Evolutionary conservation across 2,113 vertebrate species (phyloP), one percentile per base, ranked within the genome.

Genomic region (Phrynosoma blainvillii): DNA sequence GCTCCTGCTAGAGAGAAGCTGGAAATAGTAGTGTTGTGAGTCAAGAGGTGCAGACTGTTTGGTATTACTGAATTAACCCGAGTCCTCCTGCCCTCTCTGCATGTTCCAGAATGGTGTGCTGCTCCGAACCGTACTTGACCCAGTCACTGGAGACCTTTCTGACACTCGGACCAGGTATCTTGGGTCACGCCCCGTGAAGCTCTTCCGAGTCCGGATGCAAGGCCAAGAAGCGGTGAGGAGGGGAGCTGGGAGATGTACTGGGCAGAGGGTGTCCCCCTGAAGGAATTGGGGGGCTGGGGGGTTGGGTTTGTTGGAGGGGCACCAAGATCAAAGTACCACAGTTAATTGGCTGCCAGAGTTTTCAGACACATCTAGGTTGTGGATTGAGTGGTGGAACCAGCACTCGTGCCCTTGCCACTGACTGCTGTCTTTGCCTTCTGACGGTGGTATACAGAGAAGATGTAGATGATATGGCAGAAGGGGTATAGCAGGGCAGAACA

Each of bases 191-290:
- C 99, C 99, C 0, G 99, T 99, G 93, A 99, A 99, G 79, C 98
- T 99, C 84, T 99, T 99, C 92, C 96, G 99, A 81, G 99, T 99
- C 90, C 95, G 98, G 86, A 99, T 99, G 99, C 99, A 99, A 96
- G 99, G 98, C 88, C 99, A 99, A n/a, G 99, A 99, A 93, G 99
- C 99, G 87, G 99, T 99, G 96, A 96, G 99, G 14, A 36, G n/a
- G n/a, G n/a, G 30, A 16, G 73, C 11, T 16, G n/a, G 73, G 73
- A 8, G 11, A 8, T 30, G 12, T n/a, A 27, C 30, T 73, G 68
- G 5, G 42, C 11, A 0, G 23, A 7, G 62, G 18, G 14, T 18
- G 11, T 71, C 12, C 42, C 36, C 23, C 30, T 71, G 2, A 11
- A 16, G 6, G 6, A 4, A 7, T 18, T 52, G 82, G n/a, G 59